A percentile compares a stretch with the other conserved stretches of the same genome.
Conservation (phyloP, 2,888 invertebrate species). For the Drosophila parthenogenetica region DNA sequence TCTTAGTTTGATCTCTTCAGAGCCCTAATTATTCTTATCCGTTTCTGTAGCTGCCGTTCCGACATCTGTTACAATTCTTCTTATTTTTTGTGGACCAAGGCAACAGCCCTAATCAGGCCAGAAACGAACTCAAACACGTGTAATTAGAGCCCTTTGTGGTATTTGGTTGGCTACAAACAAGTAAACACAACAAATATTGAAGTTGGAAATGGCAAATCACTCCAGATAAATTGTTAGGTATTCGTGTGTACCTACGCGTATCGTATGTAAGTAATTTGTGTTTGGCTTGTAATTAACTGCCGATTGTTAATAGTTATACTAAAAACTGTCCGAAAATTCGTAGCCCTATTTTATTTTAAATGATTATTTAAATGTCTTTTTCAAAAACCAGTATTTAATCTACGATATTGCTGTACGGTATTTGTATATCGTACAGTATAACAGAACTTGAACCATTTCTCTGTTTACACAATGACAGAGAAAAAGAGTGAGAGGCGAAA, state of each 20-base stretch:
- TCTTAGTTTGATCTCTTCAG: slow-evolving; percentile 28
- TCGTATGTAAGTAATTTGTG: slow-evolving; percentile 10
- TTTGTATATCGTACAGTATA: slow-evolving; percentile 22
- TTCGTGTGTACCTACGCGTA: slow-evolving; percentile 5
- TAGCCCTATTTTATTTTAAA: not conserved
- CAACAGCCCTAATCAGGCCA: slow-evolving; percentile 38
- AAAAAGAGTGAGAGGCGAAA: slow-evolving; percentile 31
- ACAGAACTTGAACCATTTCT: slow-evolving; percentile 42
- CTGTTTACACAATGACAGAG: slow-evolving; percentile 26
- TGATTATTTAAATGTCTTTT: not conserved
- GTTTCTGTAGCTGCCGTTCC: slow-evolving; percentile 35
- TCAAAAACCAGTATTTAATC: not conserved
- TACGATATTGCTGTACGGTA: slow-evolving; percentile 43
- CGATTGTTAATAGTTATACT: slow-evolving; percentile 28
- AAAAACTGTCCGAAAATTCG: too few relatives aligned
- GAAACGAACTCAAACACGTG: slow-evolving; percentile 44
- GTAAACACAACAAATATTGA: not conserved
- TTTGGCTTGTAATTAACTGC: slow-evolving; percentile 38
- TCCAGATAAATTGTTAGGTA: slow-evolving; percentile 35
- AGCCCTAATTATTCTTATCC: slow-evolving; percentile 56
- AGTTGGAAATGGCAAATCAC: slow-evolving; percentile 29
- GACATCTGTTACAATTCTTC: slow-evolving; percentile 64
- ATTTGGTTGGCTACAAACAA: not conserved
- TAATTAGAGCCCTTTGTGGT: slow-evolving; percentile 55
- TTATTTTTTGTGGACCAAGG: slow-evolving; percentile 4